Base-by-base conservation (phyloP, 2,797 vertebrate species). In the Manis javanica region DNA sequence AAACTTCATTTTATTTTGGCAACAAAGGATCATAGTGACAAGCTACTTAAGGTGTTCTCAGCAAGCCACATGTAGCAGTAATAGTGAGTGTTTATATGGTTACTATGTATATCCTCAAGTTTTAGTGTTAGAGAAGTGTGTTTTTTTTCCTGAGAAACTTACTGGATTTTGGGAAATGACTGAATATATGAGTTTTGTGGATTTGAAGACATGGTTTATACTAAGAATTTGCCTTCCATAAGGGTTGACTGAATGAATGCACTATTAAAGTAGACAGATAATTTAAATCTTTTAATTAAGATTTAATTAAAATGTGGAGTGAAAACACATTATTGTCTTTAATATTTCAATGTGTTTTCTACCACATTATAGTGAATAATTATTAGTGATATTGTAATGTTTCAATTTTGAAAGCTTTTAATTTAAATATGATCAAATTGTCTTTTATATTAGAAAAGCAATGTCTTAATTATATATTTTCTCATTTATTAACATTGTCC, bases 1-100 rank as follows among this genome's bases (percentile, higher is more conserved):
- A 97, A 98, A 98, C 99, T 99, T 98, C 97, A 99, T 99, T 98
- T 98, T 99, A 97, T 99, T 97, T 98, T 96, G 97, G 98, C 98
- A 99, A 98, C 98, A 97, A 98, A 83, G 90, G 98, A 98, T 99
- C 98, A 98, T 98, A 93, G 91, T 97, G 96, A 98, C 97, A 98
- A 98, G 95, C 98, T 99, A 99, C 98, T 99, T 98, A 98, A 99
- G 98, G 98, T 98, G 98, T 99, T 98, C 98, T 95, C 97, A 98
- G 97, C 97, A 98, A 98, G 98, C 97, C 51, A 71, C 34, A 81
- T 55, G 97, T 97, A 85, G n/a, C 96, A 98, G 97, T 98, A 98
- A 98, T 98, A 98, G 98, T 99, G 98, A 98, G 98, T 99, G 98
- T 98, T 98, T 97, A 57, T 81, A 7, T 97, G 51, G 34, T 72